Conservation (phyloP, 2,888 invertebrate species). For the Callyntrura guangdongensis region DNA sequence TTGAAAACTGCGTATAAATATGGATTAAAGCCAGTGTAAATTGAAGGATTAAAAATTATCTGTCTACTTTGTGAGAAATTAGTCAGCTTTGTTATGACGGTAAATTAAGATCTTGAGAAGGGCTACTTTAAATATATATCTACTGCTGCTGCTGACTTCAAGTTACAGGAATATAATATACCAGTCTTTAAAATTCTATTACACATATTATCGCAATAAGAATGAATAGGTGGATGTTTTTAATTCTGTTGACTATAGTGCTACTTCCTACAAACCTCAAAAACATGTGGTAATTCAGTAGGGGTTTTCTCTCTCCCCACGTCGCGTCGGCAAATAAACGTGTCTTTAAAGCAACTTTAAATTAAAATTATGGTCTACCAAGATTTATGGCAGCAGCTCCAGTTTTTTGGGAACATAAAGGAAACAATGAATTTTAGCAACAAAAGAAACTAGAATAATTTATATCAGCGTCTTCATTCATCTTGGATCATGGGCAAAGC, state of each 20-base stretch:
- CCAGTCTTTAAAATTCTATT: constrained; percentile 46
- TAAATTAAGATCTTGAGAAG: constrained; percentile 59
- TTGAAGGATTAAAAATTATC: constrained; percentile 67
- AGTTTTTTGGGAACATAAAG: constrained; percentile 36
- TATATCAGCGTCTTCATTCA: constrained; percentile 14
- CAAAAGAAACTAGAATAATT: constrained; percentile 38
- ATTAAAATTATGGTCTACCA: constrained; percentile 19
- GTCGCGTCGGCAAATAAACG: constrained; percentile 26
- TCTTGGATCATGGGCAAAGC: constrained; percentile 9
- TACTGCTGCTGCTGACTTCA: too few species aligned
- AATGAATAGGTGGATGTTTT: not conserved
- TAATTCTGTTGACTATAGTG: too few species aligned
- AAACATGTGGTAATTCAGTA: constrained; percentile 2
- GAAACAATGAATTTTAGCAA: constrained; percentile 41
- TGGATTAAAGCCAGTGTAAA: constrained; percentile 67
- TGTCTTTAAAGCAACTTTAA: constrained; percentile 5
- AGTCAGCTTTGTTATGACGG: constrained; percentile 29
- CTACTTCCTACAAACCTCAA: not conserved
- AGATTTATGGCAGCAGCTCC: constrained; percentile 64
- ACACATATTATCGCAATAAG: not conserved
- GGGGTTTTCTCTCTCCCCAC: not conserved
- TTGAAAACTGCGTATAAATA: constrained; percentile 52
- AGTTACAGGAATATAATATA: too few species aligned
- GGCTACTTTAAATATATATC: too few species aligned
- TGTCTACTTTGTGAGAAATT: constrained; percentile 26